phyloP scores from a whole-genome alignment of 1,140 invertebrate genomes.

The Rhagoletis pomonella region DNA sequence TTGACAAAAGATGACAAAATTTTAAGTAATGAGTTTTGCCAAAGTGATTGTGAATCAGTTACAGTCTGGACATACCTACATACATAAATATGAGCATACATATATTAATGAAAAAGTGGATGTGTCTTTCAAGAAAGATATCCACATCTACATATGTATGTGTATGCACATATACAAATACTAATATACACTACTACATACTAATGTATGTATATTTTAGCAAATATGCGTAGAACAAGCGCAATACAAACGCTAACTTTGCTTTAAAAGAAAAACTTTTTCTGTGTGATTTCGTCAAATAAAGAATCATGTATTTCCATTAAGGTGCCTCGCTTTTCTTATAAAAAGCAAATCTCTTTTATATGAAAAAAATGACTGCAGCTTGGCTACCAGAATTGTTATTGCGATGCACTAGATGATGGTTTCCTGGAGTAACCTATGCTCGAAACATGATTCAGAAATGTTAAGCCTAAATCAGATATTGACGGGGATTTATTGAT shows the following conservation, averaged over 20 bases:
- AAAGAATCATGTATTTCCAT: background rate
- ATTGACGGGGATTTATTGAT: no score
- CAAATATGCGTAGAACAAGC: background rate
- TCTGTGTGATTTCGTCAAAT: background rate
- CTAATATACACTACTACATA: no score
- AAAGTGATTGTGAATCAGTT: background rate
- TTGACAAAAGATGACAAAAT: slow-evolving; percentile 1
- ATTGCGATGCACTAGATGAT: no score
- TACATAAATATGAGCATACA: background rate
- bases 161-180: background rate
- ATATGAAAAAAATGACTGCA: no score
- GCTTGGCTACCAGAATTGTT: no score
- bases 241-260: background rate
- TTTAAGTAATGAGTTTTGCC: slow-evolving; percentile 24
- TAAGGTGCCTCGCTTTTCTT: no score
- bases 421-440: no score
- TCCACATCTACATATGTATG: background rate
- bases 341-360: no score
- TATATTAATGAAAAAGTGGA: no score
- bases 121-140: background rate
- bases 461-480: no score
- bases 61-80: background rate
- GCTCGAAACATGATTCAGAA: no score
- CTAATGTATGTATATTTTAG: no score
- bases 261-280: background rate